Percentiles rank a stretch among this genome's conserved stretches.
These are phyloP conservation scores for Pocillopora grandis DNA, from an alignment of 92 coral and sea anemone genomes.

Conservation along the genomic window DNA sequence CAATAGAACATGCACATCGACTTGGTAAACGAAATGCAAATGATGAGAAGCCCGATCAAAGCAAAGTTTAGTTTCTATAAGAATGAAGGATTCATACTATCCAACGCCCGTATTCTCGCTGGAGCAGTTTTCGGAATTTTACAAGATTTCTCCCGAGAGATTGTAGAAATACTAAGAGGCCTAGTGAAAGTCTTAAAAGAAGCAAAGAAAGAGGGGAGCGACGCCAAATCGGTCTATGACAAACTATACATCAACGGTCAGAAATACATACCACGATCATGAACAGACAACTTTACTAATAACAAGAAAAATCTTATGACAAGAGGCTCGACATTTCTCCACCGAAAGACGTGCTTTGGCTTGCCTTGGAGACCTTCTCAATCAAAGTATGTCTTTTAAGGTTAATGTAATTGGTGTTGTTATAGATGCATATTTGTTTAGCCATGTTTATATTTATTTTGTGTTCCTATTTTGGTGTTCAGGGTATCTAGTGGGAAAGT, in stretches of 20 bases:
- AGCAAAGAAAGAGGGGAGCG: constrained; percentile 15
- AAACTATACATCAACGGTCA: constrained; percentile 15
- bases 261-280: not conserved
- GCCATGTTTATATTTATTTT: not conserved
- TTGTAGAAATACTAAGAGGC: constrained; percentile 16
- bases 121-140: constrained; percentile 1
- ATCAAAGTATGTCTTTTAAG: not conserved
- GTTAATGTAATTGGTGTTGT: not conserved
- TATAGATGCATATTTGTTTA: not conserved
- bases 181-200: constrained; percentile 7
- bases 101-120: constrained; percentile 3
- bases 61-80: constrained; percentile 27
- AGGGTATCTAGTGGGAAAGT: not conserved
- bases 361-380: not conserved
- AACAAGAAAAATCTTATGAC: too few relatives aligned
- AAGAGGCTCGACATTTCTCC: not conserved
- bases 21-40: constrained; percentile 10
- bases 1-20: constrained; percentile 31
- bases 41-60: constrained; percentile 23
- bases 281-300: not conserved
- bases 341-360: not conserved
- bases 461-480: not conserved
- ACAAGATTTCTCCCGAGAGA: constrained; percentile 23
- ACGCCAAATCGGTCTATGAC: constrained; percentile 17
- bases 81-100: constrained; percentile 10